Evolutionary conservation across 2,888 invertebrate genomes (phyloP).

Genomic region (Mythimna loreyi): DNA sequence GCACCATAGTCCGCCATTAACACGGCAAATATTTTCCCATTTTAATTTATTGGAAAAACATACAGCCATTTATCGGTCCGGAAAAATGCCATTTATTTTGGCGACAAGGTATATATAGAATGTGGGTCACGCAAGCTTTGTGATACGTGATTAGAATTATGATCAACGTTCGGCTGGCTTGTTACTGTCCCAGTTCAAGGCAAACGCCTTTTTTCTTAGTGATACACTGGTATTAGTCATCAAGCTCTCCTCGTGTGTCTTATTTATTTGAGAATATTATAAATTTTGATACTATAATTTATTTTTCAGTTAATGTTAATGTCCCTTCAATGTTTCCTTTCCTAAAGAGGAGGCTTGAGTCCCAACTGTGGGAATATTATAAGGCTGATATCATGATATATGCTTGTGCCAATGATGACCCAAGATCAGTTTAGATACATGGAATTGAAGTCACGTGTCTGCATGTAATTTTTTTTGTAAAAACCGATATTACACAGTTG

Average conservation of each 20-base stretch:
- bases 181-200: conserved; percentile 6
- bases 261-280: not conserved
- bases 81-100: conserved; percentile 43
- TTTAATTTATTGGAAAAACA: conserved; percentile 66
- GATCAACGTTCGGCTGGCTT: conserved; percentile 11
- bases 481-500: no score
- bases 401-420: no score
- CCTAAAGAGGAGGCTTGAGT: no score
- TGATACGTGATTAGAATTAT: conserved; percentile 45
- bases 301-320: no score
- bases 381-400: no score
- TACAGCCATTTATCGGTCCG: conserved; percentile 25
- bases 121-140: conserved; percentile 42
- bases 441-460: no score
- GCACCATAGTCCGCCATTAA: conserved; percentile 71
- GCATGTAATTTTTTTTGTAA: no score
- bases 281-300: no score
- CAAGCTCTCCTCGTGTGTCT: not conserved
- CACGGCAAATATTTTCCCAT: conserved; percentile 71
- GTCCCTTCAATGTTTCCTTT: no score
- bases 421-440: no score
- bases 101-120: conserved; percentile 42
- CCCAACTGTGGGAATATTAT: no score
- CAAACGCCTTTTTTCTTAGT: not conserved
- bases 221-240: conserved; percentile 3